Conservation (phyloP, 1,140 invertebrate genomes). For the honey bee (Apis mellifera) region DNA sequence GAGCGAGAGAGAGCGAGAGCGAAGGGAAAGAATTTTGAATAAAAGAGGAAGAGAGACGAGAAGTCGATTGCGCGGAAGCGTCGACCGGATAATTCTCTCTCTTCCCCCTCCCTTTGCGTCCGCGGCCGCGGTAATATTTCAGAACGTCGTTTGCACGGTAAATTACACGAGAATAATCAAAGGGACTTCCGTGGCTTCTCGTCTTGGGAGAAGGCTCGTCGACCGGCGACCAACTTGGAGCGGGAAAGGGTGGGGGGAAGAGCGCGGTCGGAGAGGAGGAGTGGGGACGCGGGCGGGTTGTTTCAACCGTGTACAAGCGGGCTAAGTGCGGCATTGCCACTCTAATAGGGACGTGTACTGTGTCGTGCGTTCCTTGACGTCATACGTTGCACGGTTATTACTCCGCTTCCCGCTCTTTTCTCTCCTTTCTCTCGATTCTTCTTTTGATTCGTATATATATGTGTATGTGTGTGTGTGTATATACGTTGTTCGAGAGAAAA, state of each 20-base stretch:
- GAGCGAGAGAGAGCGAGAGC: no score
- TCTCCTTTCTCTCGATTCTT: neutral
- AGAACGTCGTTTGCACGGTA: constrained; percentile 53
- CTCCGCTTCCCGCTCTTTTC: constrained; percentile 3
- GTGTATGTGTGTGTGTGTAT: no score
- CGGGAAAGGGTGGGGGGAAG: neutral
- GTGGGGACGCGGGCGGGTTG: no score
- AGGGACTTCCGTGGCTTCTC: constrained; percentile 22
- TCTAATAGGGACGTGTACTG: constrained; percentile 44
- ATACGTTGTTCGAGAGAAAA: no score
- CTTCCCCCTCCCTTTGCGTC: constrained; percentile 32
- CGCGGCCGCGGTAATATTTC: constrained; percentile 47
- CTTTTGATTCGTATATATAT: no score
- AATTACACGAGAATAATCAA: constrained; percentile 55
- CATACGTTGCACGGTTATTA: constrained; percentile 41
- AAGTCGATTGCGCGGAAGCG: constrained; percentile 8
- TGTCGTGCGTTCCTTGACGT: constrained; percentile 39
- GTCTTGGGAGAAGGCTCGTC: constrained; percentile 40
- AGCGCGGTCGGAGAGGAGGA: no score
- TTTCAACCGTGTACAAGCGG: constrained; percentile 27
- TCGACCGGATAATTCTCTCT: constrained; percentile 34
- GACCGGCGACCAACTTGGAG: constrained; percentile 19
- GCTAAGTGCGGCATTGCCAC: constrained; percentile 51
- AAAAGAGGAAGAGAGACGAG: neutral
- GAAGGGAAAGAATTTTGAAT: constrained; percentile 3